Base-by-base conservation (phyloP, 2,113 vertebrate species). In the Saguinus imperator region DNA sequence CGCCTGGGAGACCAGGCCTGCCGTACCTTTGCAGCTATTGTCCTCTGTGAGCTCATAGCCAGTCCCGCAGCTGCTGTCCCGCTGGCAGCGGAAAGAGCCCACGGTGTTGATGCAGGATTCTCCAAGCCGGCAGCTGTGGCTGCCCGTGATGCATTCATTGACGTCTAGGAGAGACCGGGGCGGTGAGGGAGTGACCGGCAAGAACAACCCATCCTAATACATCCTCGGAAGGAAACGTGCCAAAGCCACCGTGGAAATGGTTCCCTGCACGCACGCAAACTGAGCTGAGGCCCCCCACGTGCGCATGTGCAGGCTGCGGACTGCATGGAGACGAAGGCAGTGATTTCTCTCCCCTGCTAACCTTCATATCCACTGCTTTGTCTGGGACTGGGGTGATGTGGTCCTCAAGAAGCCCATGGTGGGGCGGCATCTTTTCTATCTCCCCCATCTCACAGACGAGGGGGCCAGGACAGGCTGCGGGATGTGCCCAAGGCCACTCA, bases 61-160 rank as follows among this genome's bases (percentile, higher is more conserved):
- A 0, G 99, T 99, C 4, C 99, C 99, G 2, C 99, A 99, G 98
- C 99, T 99, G 17, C 99, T 99, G 98, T 99, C 99, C 3, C 99
- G 99, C 98, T 99, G 99, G 86, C 99, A 99, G 83, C 99, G 99
- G 97, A 99, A 99, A 0, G 99, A 99, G 68, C 99, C 99, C 61
- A 98, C 48, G 0, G 98, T 99, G 92, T 99, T 99, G 97, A 99
- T 98, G 86, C 99, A 99, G 4, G 98, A 98, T 95, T 99, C 99
- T 2, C 99, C 99, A 1, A 98, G 96, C 6, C 98, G 99, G 96
- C 99, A 99, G 94, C 96, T 99, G 96, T 99, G 99, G 35, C 97
- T 90, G 25, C 99, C 99, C 55, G 98, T 98, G 98, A 99, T 98
- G 73, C 99, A 99, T 72, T 99, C 99, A 0, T 99, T 99, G 85